Conservation (phyloP, 2,113 vertebrate genomes). For the Turnix velox region DNA sequence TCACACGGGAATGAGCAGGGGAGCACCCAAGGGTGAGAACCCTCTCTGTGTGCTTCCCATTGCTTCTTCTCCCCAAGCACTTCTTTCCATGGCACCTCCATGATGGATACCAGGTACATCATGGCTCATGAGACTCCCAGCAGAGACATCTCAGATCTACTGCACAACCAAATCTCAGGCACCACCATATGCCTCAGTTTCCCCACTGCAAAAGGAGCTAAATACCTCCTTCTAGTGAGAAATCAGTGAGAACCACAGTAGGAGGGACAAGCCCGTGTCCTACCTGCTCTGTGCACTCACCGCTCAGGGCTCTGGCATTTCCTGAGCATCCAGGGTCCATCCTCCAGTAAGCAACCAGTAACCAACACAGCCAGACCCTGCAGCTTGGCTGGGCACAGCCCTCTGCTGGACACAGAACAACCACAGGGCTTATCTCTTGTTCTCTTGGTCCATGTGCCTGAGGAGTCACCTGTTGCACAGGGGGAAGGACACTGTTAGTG, state of each 20-base stretch:
- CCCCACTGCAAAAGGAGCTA: background rate
- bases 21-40: background rate
- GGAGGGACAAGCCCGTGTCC: background rate
- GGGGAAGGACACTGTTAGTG: conserved; percentile 27
- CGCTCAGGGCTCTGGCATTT: accelerated
- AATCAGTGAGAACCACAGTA: background rate
- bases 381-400: accelerated
- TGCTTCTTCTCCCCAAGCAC: background rate
- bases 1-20: background rate
- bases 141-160: background rate
- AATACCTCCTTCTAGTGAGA: background rate
- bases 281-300: background rate
- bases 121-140: background rate
- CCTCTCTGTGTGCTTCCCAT: background rate
- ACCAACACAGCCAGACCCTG: background rate
- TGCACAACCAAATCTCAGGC: background rate
- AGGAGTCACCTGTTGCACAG: background rate
- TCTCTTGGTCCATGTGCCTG: background rate
- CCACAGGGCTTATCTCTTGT: accelerated
- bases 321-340: background rate
- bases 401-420: background rate
- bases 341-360: background rate
- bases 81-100: background rate
- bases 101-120: background rate
- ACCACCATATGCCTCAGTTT: background rate